Percentiles rank a stretch among this genome's conserved stretches.
phyloP scores from a whole-genome alignment of 2,113 vertebrate genomes.

The Gambusia holbrooki region DNA sequence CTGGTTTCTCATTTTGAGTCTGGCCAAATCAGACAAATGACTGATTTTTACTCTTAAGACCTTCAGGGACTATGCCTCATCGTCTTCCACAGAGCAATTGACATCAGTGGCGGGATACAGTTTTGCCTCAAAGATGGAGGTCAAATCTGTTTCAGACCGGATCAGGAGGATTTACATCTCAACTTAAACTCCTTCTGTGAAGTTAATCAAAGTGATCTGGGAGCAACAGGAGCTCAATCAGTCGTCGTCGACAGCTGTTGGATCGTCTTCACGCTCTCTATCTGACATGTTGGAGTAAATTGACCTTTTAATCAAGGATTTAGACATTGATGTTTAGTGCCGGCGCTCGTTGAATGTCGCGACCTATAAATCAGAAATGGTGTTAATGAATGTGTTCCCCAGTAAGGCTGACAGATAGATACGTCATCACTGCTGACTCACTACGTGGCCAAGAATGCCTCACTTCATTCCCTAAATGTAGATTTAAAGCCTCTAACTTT shows the following conservation, averaged over 20 bases:
- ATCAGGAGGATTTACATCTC: constrained; percentile 20
- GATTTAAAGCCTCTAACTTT: constrained; percentile 4
- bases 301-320: background rate
- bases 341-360: constrained; percentile 3
- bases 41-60: constrained; percentile 27
- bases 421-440: constrained; percentile 69
- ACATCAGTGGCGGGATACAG: constrained; percentile 3
- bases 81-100: constrained; percentile 18
- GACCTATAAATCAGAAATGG: constrained; percentile 45
- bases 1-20: background rate
- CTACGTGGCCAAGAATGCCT: constrained; percentile 37
- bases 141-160: constrained; percentile 36
- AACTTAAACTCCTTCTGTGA: constrained; percentile 16
- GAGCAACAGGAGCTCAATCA: constrained; percentile 10
- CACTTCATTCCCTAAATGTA: constrained; percentile 16
- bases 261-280: background rate
- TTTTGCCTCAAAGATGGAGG: constrained; percentile 29
- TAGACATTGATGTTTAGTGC: constrained; percentile 8
- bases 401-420: constrained; percentile 45
- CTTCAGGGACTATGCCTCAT: constrained; percentile 38
- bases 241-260: background rate
- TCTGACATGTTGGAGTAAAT: background rate
- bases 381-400: constrained; percentile 43
- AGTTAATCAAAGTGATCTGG: constrained; percentile 2
- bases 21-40: constrained; percentile 6